Evolutionary conservation across 1,140 invertebrate species (phyloP), one percentile per base, ranked within the genome.

Genomic region (Caenorhabditis inopinata): DNA sequence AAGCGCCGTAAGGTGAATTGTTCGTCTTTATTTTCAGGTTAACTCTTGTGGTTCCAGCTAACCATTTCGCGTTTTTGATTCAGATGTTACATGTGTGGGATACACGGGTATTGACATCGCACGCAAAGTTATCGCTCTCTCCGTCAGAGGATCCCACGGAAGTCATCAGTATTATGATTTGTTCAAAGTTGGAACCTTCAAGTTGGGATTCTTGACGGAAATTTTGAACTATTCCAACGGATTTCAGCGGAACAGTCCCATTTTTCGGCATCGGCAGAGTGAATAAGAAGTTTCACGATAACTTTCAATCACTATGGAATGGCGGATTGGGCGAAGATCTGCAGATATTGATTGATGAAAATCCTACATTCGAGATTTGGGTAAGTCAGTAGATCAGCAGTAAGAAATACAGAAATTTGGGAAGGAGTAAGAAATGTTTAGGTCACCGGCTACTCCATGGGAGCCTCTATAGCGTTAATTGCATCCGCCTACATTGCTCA

Each of bases 281-380:
- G 9, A 68, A 29, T 11, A 68, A 68, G n/a, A 25, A 29, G 58
- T 68, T 83, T 74, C 51, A 83, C 48, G 45, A 82, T 25, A 80
- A 82, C 12, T 83, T 83, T 73, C 47, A 78, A 6, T 51, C 21
- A 16, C 29, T 83, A 11, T 83, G 82, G 82, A 53, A 83, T 47
- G 81, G 79, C 47, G 82, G 82, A 21, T 32, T 83, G 7, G 73
- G 82, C 49, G 53, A 76, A n/a, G 80, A 83, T 38, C 25, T 83
- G 16, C 73, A 46, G 11, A 38, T 25, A 18, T 73, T 83, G 29
- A 77, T 76, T 14, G 21, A 73, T 46, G 29, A 14, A n/a, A 79
- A 83, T 73, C 82, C 82, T 9, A 53, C 77, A 49, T 79, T 47
- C 46, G 23, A 79, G 27, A 11, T 79, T 6, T 79, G 78, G 78